A percentile compares a stretch with the other conserved stretches of the same genome.
phyloP scores from a whole-genome alignment of 1,140 invertebrate genomes.

The Sarcophaga bullata region DNA sequence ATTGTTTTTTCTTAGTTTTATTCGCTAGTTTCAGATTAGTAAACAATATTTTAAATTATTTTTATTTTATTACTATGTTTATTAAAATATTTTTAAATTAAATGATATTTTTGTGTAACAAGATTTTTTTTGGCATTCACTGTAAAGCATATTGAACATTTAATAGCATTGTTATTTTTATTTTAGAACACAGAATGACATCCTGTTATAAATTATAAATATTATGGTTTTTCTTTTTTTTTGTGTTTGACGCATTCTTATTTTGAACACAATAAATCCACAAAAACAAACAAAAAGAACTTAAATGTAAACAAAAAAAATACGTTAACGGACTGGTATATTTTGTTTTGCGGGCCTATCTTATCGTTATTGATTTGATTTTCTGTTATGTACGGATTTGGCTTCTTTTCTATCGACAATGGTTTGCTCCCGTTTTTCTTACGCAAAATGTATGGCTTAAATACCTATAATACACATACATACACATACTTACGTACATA shows the following conservation, averaged over 20 bases:
- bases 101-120: too few species aligned
- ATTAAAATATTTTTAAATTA: too few species aligned
- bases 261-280: neutral
- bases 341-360: too few species aligned
- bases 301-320: constrained; percentile 15
- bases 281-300: neutral
- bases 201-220: constrained; percentile 1
- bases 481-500: too few species aligned
- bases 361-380: neutral
- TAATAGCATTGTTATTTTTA: neutral
- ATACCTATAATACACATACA: too few species aligned
- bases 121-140: neutral
- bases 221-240: neutral
- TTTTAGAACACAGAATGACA: neutral
- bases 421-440: neutral
- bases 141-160: neutral
- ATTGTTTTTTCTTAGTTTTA: too few species aligned
- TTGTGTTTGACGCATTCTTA: neutral
- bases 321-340: neutral
- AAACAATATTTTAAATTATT: too few species aligned
- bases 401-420: neutral
- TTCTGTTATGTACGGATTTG: neutral
- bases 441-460: neutral
- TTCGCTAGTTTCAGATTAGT: too few species aligned
- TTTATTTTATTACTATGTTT: too few species aligned